Conservation (phyloP, 2,113 vertebrate species). For the Holacanthus passer region DNA sequence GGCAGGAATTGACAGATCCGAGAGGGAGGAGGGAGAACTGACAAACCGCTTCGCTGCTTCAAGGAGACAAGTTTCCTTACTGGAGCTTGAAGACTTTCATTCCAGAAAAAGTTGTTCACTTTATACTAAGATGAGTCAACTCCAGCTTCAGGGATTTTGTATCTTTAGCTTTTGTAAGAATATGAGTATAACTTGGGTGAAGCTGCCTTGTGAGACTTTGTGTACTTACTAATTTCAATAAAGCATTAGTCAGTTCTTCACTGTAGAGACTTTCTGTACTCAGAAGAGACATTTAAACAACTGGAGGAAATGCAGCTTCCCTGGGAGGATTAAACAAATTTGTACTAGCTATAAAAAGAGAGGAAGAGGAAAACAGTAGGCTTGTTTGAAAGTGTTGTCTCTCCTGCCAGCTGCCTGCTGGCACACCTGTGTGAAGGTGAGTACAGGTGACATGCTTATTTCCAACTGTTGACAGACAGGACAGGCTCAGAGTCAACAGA, state of each 20-base stretch:
- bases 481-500: neutral
- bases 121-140: neutral
- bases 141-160: neutral
- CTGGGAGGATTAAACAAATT: constrained; percentile 2
- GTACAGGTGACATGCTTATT: constrained; percentile 49
- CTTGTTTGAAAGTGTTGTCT: constrained; percentile 12
- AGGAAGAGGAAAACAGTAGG: neutral
- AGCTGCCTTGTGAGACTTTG: neutral
- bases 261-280: neutral
- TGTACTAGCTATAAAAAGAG: neutral
- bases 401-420: neutral
- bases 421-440: constrained; percentile 48
- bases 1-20: constrained; percentile 18
- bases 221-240: neutral
- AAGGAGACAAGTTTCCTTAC: neutral
- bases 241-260: too few species aligned
- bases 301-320: neutral
- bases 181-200: neutral
- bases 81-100: neutral
- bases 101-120: neutral
- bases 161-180: neutral
- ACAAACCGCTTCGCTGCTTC: neutral
- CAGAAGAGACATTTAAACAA: neutral
- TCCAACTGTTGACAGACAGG: constrained; percentile 54
- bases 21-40: neutral